These are phyloP conservation scores for Hyposmocoma kahamanoa DNA, from an alignment of 1,140 invertebrate genomes.

Conservation along the genomic window DNA sequence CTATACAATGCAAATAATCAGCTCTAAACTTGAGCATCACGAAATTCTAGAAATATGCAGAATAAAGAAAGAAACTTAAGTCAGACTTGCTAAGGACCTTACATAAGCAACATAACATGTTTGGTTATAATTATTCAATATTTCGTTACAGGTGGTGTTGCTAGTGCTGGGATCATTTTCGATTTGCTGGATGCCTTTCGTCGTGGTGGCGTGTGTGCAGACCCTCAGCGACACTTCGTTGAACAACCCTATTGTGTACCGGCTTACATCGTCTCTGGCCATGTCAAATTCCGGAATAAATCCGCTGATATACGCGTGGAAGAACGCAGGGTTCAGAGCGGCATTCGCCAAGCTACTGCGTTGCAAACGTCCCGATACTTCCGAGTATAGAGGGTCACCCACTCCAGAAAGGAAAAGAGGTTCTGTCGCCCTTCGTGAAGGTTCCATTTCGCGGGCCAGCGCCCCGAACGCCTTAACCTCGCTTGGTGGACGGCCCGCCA, in stretches of 20 bases:
- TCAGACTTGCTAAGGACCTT: no score
- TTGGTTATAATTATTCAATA: no score
- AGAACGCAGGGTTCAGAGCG: constrained; percentile 81
- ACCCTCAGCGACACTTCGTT: constrained; percentile 68
- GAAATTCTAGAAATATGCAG: no score
- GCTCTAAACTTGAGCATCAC: no score
- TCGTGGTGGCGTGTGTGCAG: constrained; percentile 78
- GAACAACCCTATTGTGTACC: constrained; percentile 76
- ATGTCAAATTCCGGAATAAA: constrained; percentile 85
- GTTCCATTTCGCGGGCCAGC: constrained; percentile 52
- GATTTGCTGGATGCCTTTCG: constrained; percentile 84
- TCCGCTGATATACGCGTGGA: constrained; percentile 88
- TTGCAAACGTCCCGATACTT: constrained; percentile 75
- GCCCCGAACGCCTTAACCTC: constrained; percentile 34
- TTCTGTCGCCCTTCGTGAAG: constrained; percentile 58
- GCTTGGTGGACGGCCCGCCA: constrained; percentile 46
- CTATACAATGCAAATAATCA: no score
- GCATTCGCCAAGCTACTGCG: constrained; percentile 79
- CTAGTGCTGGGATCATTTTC: constrained; percentile 84
- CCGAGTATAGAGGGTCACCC: constrained; percentile 60
- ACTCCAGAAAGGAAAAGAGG: constrained; percentile 55
- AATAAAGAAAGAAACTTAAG: no score
- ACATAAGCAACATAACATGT: no score
- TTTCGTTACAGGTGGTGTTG: constrained; percentile 78
- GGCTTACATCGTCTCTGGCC: constrained; percentile 80